Conservation (phyloP, 1,140 invertebrate species). For the Diabrotica undecimpunctata region DNA sequence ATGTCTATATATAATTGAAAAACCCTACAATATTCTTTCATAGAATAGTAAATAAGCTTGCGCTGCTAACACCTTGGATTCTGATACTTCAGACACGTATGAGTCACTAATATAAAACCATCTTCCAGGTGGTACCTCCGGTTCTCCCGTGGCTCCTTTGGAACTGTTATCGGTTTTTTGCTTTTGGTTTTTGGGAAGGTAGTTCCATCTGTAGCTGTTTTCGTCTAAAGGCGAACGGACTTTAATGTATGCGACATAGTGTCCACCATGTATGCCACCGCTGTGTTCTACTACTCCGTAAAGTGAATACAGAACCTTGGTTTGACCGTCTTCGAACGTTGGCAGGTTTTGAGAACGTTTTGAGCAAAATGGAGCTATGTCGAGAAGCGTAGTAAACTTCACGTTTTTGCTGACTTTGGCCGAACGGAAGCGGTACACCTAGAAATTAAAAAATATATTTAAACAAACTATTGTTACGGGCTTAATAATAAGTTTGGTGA, state of each 20-base stretch:
- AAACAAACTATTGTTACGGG: no score
- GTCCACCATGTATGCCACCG: slow-evolving; percentile 84
- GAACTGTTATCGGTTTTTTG: slow-evolving; percentile 43
- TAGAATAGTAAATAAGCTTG: slow-evolving; percentile 98
- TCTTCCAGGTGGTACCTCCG: slow-evolving; percentile 63
- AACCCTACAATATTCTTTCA: slow-evolving; percentile 72
- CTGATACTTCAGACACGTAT: slow-evolving; percentile 73
- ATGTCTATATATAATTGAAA: not conserved
- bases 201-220: slow-evolving; percentile 64
- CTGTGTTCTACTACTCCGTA: slow-evolving; percentile 95
- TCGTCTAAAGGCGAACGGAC: slow-evolving; percentile 58
- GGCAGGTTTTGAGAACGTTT: slow-evolving; percentile 66
- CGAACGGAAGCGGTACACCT: slow-evolving; percentile 41
- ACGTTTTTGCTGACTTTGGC: slow-evolving; percentile 83
- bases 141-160: slow-evolving; percentile 36
- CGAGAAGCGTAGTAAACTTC: slow-evolving; percentile 80
- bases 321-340: slow-evolving; percentile 60
- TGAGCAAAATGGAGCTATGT: slow-evolving; percentile 88
- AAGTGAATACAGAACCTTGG: slow-evolving; percentile 77
- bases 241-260: slow-evolving; percentile 95
- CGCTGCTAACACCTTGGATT: slow-evolving; percentile 74
- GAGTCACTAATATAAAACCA: slow-evolving; percentile 96
- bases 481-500: no score
- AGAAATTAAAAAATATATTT: slow-evolving; percentile 2
- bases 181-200: slow-evolving; percentile 58